Base-by-base conservation (phyloP, 2,888 invertebrate genomes). In the Ferdinandea cuprea region DNA sequence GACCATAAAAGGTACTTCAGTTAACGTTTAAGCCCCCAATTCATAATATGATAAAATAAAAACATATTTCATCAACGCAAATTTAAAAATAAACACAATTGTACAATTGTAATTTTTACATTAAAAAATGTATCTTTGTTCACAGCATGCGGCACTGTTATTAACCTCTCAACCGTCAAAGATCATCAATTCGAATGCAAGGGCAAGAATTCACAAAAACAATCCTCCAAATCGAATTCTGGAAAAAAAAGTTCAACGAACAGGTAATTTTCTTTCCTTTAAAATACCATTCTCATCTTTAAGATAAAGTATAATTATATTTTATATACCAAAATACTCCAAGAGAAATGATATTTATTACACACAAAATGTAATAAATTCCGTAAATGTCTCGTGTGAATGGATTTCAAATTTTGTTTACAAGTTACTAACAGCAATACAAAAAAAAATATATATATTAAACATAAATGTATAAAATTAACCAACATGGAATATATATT, bases 101-200 rank as follows among this genome's bases (percentile, higher is more conserved):
- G n/a, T n/a, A n/a, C n/a, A n/a, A n/a, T n/a, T n/a, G n/a, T 7
- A 1, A 35, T 25, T 2, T 25, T 25, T 25, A 5, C 2, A 25
- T 5, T 3, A 25, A 25, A 25, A 25, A 3, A 25, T 25, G 2
- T 25, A n/a, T 25, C 5, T 25, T 25, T 25, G 5, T 25, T 78
- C 90, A 21, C 92, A 97, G 97, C 94, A 91, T 98, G 97, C 91
- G 94, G 95, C 86, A 94, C 95, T 86, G 96, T 95, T 63, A 96
- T 97, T 59, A 97, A 97, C 91, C 96, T 97, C 89, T 95, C 95
- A 89, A 94, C 94, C 28, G 97, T 97, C 91, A 97, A 97, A 90
- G 98, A 98, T 89, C 96, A 96, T 92, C 95, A 96, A 85, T 92
- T 94, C 63, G 96, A 96, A 88, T 98, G 97, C 91, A 94, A 93